Evolutionary conservation across 2,888 invertebrate species (phyloP), one percentile per base, ranked within the genome.

Genomic region (Hydrotaea cyrtoneurina): DNA sequence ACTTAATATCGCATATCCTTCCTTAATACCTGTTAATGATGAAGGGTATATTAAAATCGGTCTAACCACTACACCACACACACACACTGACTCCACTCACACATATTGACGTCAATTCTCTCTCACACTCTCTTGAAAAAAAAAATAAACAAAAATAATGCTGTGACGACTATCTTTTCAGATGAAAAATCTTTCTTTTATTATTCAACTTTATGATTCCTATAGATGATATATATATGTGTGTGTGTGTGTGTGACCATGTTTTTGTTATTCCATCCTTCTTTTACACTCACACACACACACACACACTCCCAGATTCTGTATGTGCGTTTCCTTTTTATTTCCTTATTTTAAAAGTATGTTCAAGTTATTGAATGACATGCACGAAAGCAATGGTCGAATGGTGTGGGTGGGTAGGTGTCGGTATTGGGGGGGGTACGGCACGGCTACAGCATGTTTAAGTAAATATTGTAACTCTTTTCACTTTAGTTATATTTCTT

Each of bases 391-490:
- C 8, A 2, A 50, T 7, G 31, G n/a, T n/a, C 46, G 73, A 73
- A 76, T 79, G 74, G 74, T 17, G 55, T 66, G 15, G 2, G 39
- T 53, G 55, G n/a, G 17, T 21, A 26, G 23, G 21, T 26, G 15
- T 0, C 23, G 26, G 26, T 23, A n/a, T n/a, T 19, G 55, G n/a
- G 31, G n/a, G 2, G 13, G 39, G 39, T 39, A 11, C 10, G 55
- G n/a, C 53, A 23, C 59, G 26, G 0, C 23, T 59, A 74, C 39
- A 59, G 80, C 79, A 79, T 82, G 77, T 79, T 80, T 74, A 77
- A 85, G 80, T 80, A 85, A 82, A 85, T 85, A 85, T 85, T 85
- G 85, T 80, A 85, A 82, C 77, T 82, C 77, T 85, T 80, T 75
- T 55, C 21, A 73, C 46, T 82, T 62, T 17, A 43, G 43, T 74